Percentiles rank a stretch among this genome's conserved stretches.
Evolutionary conservation across 2,113 vertebrate species (phyloP).

Genomic region (Spheniscus mendiculus): DNA sequence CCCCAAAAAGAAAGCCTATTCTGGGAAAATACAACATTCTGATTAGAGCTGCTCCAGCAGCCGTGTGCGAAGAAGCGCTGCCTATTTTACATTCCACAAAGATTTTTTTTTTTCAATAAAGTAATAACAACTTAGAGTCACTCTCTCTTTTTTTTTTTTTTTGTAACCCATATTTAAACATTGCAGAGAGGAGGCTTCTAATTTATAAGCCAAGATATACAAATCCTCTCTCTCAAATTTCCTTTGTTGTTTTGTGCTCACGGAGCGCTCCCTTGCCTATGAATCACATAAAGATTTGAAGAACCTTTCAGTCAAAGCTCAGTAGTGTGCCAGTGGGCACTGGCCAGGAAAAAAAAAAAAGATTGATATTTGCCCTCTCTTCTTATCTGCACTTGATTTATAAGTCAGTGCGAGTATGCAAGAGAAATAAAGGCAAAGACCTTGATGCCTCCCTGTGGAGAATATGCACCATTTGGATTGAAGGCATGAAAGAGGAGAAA

Average conservation of each 20-base stretch:
- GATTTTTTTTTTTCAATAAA: not conserved
- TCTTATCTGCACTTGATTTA: constrained; percentile 84
- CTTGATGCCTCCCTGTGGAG: constrained; percentile 82
- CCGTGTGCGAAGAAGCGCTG: not conserved
- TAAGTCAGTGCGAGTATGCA: constrained; percentile 80
- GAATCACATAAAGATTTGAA: constrained; percentile 73
- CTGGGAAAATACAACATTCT: not conserved
- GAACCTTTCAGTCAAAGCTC: constrained; percentile 72
- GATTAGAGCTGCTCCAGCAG: not conserved
- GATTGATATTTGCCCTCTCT: constrained; percentile 78
- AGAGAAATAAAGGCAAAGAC: constrained; percentile 82
- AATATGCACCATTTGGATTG: constrained; percentile 82
- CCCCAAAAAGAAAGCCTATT: not conserved
- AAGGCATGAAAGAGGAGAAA: constrained; percentile 84
- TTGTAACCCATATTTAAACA: constrained; percentile 19
- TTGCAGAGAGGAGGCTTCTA: constrained; percentile 36
- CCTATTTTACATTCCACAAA: not conserved
- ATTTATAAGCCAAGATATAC: constrained; percentile 61
- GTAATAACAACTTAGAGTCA: constrained; percentile 19
- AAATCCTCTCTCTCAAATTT: constrained; percentile 57
- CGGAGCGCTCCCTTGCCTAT: constrained; percentile 44
- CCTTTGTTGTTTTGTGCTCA: constrained; percentile 68
- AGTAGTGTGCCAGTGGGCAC: constrained; percentile 72
- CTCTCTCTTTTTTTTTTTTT: not conserved
- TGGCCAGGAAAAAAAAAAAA: constrained; percentile 54